phyloP scores from a whole-genome alignment of 2,888 invertebrate species.

The Leptura quadrifasciata region DNA sequence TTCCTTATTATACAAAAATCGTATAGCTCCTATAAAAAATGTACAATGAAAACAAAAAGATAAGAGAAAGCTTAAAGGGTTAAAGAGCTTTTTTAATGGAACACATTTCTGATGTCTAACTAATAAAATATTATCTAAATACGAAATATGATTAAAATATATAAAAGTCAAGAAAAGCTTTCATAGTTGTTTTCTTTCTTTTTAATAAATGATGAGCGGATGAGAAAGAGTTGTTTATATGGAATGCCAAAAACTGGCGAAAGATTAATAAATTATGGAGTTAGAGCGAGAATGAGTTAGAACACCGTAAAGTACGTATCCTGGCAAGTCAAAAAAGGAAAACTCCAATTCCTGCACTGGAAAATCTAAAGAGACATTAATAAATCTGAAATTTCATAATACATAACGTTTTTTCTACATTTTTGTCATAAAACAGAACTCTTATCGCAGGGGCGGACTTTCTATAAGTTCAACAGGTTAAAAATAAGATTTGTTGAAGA shows the following conservation, averaged over 20 bases:
- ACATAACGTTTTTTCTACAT: conserved; percentile 51
- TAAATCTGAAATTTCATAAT: conserved; percentile 65
- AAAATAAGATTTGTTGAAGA: background rate
- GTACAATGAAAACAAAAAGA: too few relatives aligned
- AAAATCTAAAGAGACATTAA: conserved; percentile 57
- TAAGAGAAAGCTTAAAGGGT: too few relatives aligned
- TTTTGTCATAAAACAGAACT: background rate
- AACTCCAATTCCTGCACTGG: conserved; percentile 22
- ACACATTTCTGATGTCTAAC: background rate
- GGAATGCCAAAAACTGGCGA: conserved; percentile 14
- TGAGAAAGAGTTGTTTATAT: conserved; percentile 32
- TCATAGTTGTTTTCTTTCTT: background rate
- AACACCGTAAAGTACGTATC: conserved; percentile 18
- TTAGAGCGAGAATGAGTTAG: background rate
- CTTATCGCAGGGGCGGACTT: conserved; percentile 10
- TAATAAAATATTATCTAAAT: background rate
- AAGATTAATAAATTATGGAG: conserved; percentile 26
- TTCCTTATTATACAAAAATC: too few relatives aligned
- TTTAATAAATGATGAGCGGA: conserved; percentile 23
- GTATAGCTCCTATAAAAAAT: too few relatives aligned
- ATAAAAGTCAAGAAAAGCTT: background rate
- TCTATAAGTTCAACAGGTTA: background rate
- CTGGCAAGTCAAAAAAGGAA: conserved; percentile 22
- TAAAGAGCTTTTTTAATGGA: too few relatives aligned
- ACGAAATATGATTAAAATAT: background rate